phyloP scores from a whole-genome alignment of 53 echinoderm and acorn worm species.

The Luidia sarsii region DNA sequence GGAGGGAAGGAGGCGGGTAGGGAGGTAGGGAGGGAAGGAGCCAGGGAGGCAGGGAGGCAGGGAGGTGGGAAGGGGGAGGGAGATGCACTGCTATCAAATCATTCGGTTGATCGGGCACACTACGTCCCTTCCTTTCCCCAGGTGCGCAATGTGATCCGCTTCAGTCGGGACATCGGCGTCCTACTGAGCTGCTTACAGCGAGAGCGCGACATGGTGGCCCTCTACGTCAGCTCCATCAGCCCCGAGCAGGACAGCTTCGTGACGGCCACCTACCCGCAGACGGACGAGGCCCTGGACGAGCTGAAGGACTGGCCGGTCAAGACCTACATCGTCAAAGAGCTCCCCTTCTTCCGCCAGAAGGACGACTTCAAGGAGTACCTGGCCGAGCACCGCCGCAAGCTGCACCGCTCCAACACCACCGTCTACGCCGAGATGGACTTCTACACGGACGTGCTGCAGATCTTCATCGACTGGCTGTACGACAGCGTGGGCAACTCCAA shows the following conservation, averaged over 20 bases:
- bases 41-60: no score
- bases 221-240: slow-evolving; percentile 72
- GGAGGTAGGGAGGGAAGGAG: no score
- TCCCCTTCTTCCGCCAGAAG: slow-evolving; percentile 76
- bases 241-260: slow-evolving; percentile 70
- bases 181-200: slow-evolving; percentile 70
- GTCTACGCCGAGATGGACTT: slow-evolving; percentile 69
- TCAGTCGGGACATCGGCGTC: slow-evolving; percentile 77
- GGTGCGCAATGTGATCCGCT: slow-evolving; percentile 69
- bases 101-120: no score
- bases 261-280: slow-evolving; percentile 67
- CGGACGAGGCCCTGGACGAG: slow-evolving; percentile 69
- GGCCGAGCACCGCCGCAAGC: slow-evolving; percentile 57
- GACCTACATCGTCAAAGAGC: slow-evolving; percentile 64
- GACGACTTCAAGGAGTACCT: slow-evolving; percentile 68
- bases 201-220: slow-evolving; percentile 78
- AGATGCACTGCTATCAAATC: no score
- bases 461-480: slow-evolving; percentile 84
- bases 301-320: slow-evolving; percentile 75
- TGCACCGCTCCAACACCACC: slow-evolving; percentile 71
- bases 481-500: slow-evolving; percentile 83
- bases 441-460: slow-evolving; percentile 72
- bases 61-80: no score
- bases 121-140: background rate
- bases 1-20: no score